Conservation (phyloP, 2,888 invertebrate genomes). For the Ormyrus pomaceus region DNA sequence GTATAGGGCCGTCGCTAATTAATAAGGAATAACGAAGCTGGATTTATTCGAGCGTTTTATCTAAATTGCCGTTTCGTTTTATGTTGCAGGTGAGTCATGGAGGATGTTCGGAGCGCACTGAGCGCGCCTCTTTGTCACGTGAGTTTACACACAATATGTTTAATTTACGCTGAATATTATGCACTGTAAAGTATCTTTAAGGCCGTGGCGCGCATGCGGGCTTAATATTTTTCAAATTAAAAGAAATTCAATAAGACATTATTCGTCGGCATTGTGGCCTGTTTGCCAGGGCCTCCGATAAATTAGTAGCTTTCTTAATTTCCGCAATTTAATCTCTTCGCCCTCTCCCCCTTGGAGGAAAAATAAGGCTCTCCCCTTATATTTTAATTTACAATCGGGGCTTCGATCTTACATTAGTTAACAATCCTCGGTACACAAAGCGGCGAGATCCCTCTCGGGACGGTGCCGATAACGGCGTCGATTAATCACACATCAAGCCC, state of each 20-base stretch:
- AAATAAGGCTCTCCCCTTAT: background rate
- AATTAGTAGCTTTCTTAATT: conserved; percentile 2
- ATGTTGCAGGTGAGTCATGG: conserved; percentile 32
- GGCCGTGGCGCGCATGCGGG: too few species aligned
- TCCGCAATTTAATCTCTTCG: background rate
- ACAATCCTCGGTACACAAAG: background rate
- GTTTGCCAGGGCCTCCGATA: background rate
- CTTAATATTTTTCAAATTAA: too few species aligned
- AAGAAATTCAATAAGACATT: too few species aligned
- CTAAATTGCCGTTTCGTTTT: conserved; percentile 16
- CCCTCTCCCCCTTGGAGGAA: background rate
- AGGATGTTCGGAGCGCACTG: background rate
- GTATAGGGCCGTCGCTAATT: too few species aligned
- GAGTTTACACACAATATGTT: conserved; percentile 4
- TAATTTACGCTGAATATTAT: background rate
- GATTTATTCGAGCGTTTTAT: background rate
- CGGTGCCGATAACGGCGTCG: conserved; percentile 28
- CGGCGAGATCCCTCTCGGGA: conserved; percentile 7
- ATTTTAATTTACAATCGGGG: background rate
- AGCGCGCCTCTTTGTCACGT: conserved; percentile 5
- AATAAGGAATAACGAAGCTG: too few species aligned
- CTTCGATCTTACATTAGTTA: background rate
- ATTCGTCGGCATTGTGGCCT: too few species aligned
- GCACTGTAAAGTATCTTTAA: too few species aligned
- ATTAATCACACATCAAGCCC: conserved; percentile 50